A percentile compares a stretch with the other conserved stretches of the same genome.
Conservation (phyloP, 2,113 vertebrate genomes). For the Pomatostomus ruficeps region DNA sequence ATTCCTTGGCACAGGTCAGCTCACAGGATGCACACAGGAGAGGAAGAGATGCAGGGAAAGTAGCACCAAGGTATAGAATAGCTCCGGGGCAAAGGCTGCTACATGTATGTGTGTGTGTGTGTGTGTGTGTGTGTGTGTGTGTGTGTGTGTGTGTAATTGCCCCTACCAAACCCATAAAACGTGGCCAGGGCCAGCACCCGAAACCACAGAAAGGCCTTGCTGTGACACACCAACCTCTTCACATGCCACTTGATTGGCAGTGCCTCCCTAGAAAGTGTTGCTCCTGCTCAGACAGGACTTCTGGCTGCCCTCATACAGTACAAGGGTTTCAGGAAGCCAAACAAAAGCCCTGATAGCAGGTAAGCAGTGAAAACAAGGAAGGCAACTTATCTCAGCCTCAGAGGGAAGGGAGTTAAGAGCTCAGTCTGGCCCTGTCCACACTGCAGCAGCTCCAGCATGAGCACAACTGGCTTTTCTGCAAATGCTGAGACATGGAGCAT, state of each 20-base stretch:
- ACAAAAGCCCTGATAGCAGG: neutral
- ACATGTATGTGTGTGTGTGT: accelerated
- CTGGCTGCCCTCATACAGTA: accelerated
- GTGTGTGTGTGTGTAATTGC: neutral
- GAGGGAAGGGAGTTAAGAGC: neutral
- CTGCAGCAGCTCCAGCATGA: neutral
- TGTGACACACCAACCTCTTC: neutral
- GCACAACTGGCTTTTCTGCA: neutral
- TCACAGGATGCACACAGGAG: neutral
- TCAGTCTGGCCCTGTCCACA: neutral
- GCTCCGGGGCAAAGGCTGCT: neutral
- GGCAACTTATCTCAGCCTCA: neutral
- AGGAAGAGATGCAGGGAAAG: neutral
- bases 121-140: accelerated
- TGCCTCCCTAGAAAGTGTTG: neutral
- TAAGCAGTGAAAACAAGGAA: neutral
- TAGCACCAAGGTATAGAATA: neutral
- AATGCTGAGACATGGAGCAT: accelerated
- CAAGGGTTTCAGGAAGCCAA: neutral
- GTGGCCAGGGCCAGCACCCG: neutral
- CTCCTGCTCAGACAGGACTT: neutral
- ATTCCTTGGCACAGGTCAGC: neutral
- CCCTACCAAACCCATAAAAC: neutral
- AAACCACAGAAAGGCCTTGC: neutral
- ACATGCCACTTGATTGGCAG: accelerated